These are phyloP conservation scores for Proteles cristata DNA, from an alignment of 2,113 vertebrate genomes.

Conservation along the genomic window DNA sequence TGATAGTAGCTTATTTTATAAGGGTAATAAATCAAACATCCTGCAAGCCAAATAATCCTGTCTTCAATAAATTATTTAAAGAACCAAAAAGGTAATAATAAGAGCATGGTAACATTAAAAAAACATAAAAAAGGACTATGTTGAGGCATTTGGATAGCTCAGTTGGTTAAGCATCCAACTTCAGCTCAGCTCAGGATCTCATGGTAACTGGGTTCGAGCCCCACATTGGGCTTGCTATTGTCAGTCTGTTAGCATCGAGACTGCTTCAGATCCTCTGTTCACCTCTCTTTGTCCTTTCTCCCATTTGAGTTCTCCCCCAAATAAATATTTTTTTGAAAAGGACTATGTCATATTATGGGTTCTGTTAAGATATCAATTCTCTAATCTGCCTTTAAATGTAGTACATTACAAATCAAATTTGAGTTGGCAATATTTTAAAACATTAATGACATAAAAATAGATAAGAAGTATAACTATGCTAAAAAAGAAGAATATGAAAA, in stretches of 20 bases:
- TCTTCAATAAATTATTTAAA: constrained; percentile 5
- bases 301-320: no score
- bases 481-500: background rate
- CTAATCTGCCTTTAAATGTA: background rate
- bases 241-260: no score
- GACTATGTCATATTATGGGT: background rate
- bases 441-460: background rate
- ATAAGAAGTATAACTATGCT: background rate
- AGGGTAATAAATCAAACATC: background rate
- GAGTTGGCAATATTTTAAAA: background rate
- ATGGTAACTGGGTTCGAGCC: no score
- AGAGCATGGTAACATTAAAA: background rate
- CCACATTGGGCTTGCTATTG: no score
- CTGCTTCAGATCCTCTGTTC: no score
- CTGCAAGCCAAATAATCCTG: background rate
- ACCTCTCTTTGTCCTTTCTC: no score
- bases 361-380: background rate
- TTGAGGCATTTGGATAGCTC: no score
- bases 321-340: background rate
- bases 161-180: no score
- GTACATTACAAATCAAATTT: constrained; percentile 1
- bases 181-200: no score
- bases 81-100: background rate
- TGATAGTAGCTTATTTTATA: background rate
- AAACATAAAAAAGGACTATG: background rate